A percentile compares a stretch with the other conserved stretches of the same genome.
These are phyloP conservation scores for Catharus ustulatus DNA, from an alignment of 2,797 vertebrate genomes.

Conservation along the genomic window DNA sequence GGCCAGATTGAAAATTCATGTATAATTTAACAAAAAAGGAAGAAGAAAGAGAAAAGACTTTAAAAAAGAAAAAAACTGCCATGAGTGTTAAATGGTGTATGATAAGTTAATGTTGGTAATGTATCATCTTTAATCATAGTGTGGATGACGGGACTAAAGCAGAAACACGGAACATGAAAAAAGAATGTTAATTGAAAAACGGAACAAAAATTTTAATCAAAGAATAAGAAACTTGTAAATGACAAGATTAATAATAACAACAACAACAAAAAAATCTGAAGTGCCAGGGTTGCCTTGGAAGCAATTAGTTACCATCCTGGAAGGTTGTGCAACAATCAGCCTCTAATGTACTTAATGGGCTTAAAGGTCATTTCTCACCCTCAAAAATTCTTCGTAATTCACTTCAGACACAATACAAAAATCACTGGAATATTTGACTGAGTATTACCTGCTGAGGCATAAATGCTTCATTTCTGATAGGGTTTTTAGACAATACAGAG, in stretches of 20 bases:
- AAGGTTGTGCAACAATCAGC: conserved; percentile 9
- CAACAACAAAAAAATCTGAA: not conserved
- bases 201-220: conserved; percentile 44
- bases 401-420: conserved; percentile 25
- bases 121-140: not conserved
- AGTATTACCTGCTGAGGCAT: conserved; percentile 6
- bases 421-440: conserved; percentile 11
- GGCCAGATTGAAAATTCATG: not conserved
- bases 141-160: not conserved
- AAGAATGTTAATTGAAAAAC: conserved; percentile 28
- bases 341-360: conserved; percentile 30
- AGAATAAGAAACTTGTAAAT: not conserved
- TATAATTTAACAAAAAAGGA: not conserved
- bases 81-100: conserved; percentile 18
- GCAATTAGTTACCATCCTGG: conserved; percentile 31
- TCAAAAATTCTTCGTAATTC: conserved; percentile 12
- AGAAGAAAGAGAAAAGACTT: not conserved
- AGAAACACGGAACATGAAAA: conserved; percentile 21
- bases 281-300: not conserved
- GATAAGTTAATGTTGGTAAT: conserved; percentile 33
- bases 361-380: conserved; percentile 54
- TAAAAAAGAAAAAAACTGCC: not conserved
- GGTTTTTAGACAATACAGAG: not conserved
- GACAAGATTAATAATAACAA: not conserved
- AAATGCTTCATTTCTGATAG: conserved; percentile 3